Evolutionary conservation across 1,140 invertebrate genomes (phyloP), one percentile per base, ranked within the genome.

Genomic region (Proctacanthus coquilletti): DNA sequence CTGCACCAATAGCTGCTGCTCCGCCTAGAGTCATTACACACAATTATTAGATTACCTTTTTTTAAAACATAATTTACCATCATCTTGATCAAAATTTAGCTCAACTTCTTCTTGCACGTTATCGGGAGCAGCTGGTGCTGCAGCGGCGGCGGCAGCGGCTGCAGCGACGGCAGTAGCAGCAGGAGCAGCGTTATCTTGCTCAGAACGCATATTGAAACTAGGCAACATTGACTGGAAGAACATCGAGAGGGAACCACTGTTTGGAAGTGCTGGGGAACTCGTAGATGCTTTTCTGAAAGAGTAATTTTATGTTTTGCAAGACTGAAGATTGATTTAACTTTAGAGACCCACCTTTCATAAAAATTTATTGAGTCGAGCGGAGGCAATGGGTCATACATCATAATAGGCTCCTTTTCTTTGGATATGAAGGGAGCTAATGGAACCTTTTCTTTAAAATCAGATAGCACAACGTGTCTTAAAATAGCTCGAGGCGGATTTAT

Each of bases 371-470:
- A 74, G 57, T 88, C 79, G 18, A 53, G 42, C 5, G 85, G 85
- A 8, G 84, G 85, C 30, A 88, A 61, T 6, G 84, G 84, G 63
- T 89, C 84, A 52, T 82, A 80, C 29, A 72, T 77, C 50, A 85
- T 65, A n/a, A 87, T 68, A 4, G 80, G 66, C 23, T 68, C 70
- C 18, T 50, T 56, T 31, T 53, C 53, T 40, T 65, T 57, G 39
- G 60, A 41, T 13, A 61, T 48, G 37, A 53, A 53, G 17, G 54
- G 40, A 23, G 54, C 55, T 35, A 60, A 31, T 13, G 56, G 53
- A 9, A 62, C 53, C 40, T 57, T 62, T 46, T 83, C 78, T 53
- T 81, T 83, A 19, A 82, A 70, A 49, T 86, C 84, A 0, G 81
- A 82, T 3, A 91, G 57, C 30, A 89, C 66, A 32, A 91, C 75